Conservation (phyloP, 2,888 invertebrate species). For the Spodoptera exigua region DNA sequence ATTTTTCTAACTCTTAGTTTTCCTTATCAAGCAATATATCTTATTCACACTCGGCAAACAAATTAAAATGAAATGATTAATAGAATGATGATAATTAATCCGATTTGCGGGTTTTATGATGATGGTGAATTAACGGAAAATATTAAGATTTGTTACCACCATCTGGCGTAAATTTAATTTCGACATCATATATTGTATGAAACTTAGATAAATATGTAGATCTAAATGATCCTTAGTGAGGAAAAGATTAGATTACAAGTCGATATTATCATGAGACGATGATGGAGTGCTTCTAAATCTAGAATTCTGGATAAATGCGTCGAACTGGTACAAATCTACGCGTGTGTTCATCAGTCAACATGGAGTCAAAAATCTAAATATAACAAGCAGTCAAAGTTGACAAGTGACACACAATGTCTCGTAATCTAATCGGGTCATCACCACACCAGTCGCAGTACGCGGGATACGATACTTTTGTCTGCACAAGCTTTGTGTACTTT, state of each 20-base stretch:
- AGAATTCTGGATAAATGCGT: slow-evolving; percentile 3
- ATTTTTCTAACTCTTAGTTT: no score
- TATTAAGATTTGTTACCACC: no score
- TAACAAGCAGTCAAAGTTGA: slow-evolving; percentile 69
- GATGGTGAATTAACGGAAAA: no score
- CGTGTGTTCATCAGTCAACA: slow-evolving; percentile 49
- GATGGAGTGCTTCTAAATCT: background rate
- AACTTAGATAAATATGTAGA: no score
- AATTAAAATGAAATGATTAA: no score
- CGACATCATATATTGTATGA: no score
- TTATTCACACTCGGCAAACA: no score
- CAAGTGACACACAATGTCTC: slow-evolving; percentile 81
- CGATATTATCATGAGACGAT: slow-evolving; percentile 3
- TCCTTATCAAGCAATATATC: no score
- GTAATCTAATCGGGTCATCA: slow-evolving; percentile 80
- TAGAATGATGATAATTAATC: no score
- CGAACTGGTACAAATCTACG: slow-evolving; percentile 10
- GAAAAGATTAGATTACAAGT: slow-evolving; percentile 8
- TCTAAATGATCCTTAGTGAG: background rate
- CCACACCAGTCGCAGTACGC: slow-evolving; percentile 59
- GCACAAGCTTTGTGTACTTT: slow-evolving; percentile 19
- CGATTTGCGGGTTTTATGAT: no score
- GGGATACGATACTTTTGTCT: slow-evolving; percentile 49
- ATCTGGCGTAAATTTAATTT: no score
- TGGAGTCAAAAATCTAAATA: slow-evolving; percentile 64